Percentiles rank a stretch among this genome's conserved stretches.
These are phyloP conservation scores for Camponotus fellah DNA, from an alignment of 2,888 invertebrate species.

Conservation along the genomic window DNA sequence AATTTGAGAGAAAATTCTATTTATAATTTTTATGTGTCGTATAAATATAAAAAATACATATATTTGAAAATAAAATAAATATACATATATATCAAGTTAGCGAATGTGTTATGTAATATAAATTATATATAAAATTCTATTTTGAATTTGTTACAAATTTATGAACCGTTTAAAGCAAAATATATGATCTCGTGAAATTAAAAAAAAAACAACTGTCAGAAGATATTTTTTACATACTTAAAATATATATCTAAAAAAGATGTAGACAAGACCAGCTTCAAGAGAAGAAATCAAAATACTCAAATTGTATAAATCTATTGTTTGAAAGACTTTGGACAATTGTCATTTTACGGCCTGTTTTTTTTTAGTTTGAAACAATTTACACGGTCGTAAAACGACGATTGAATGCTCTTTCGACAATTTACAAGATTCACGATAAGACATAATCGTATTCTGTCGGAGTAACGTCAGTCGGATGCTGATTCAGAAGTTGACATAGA, in stretches of 20 bases:
- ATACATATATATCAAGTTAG: too few species aligned
- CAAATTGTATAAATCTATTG: background rate
- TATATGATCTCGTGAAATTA: background rate
- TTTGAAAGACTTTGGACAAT: background rate
- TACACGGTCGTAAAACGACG: background rate
- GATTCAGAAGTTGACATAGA: slow-evolving; percentile 34
- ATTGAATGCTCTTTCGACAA: background rate
- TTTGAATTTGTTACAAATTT: background rate
- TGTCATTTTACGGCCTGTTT: background rate
- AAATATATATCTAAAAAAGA: background rate
- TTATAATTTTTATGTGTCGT: background rate
- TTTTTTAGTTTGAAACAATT: background rate
- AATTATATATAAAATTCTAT: too few species aligned
- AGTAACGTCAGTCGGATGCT: background rate
- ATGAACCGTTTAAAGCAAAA: background rate
- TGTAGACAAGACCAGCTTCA: background rate
- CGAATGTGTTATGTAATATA: too few species aligned
- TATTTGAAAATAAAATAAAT: background rate
- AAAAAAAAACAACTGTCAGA: background rate
- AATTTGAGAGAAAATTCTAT: background rate
- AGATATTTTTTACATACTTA: background rate
- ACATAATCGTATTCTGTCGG: background rate
- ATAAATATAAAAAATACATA: background rate
- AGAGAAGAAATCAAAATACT: background rate
- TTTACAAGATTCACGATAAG: slow-evolving; percentile 16